Evolutionary conservation across 2,113 vertebrate species (phyloP).

Genomic region (Micronisus gabar): DNA sequence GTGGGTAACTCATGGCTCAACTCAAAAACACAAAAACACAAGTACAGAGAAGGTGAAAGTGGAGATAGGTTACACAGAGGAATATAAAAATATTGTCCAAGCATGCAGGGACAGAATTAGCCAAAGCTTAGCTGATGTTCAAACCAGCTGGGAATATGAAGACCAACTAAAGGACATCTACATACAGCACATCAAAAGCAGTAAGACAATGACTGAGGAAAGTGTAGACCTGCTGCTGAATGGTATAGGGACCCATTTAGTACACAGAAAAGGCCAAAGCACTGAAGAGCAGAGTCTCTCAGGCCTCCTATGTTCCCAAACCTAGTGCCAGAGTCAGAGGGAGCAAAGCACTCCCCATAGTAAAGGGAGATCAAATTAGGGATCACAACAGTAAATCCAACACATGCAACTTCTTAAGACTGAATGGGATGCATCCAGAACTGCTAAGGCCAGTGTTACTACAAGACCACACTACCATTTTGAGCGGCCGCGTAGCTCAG

Average conservation of each 20-base stretch:
- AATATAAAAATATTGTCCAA: not conserved
- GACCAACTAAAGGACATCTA: not conserved
- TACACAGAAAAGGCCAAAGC: not conserved
- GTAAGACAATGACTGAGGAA: not conserved
- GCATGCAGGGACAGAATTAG: not conserved
- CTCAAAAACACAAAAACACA: not conserved
- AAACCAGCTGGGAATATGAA: not conserved
- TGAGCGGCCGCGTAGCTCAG: not conserved
- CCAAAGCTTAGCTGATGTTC: not conserved
- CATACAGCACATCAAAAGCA: not conserved
- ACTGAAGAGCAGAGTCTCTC: not conserved
- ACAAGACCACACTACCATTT: not conserved
- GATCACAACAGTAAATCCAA: not conserved
- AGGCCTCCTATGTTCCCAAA: not conserved
- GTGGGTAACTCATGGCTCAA: not conserved
- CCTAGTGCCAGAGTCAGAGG: not conserved
- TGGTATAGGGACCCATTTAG: not conserved
- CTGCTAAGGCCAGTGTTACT: not conserved
- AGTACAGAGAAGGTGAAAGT: not conserved
- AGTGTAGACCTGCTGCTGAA: not conserved
- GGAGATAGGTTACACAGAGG: not conserved
- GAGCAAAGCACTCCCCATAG: not conserved
- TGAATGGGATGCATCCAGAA: not conserved
- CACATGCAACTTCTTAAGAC: not conserved
- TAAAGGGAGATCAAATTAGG: not conserved